Conservation (phyloP, 2,113 vertebrate species). For the Diadophis punctatus region DNA sequence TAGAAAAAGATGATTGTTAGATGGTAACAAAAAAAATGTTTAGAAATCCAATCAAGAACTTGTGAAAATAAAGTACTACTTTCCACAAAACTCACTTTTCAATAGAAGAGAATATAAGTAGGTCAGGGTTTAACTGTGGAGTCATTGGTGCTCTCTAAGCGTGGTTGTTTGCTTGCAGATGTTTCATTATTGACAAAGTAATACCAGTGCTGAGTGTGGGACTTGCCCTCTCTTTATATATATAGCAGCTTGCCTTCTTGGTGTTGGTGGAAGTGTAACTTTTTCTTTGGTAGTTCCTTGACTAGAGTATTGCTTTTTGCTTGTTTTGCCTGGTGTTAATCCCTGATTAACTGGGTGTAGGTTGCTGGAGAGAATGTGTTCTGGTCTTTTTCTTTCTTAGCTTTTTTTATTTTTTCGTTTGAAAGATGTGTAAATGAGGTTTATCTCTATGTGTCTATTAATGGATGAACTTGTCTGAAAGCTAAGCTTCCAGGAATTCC, state of each 20-base stretch:
- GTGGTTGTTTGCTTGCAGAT: background rate
- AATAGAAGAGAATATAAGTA: background rate
- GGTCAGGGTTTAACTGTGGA: background rate
- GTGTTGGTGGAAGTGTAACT: background rate
- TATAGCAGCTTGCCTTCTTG: background rate
- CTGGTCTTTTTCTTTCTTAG: background rate
- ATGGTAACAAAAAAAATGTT: background rate
- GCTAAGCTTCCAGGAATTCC: background rate
- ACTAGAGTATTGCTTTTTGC: background rate
- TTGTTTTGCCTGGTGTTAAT: background rate
- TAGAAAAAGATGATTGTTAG: background rate
- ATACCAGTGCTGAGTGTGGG: background rate
- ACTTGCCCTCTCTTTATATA: background rate
- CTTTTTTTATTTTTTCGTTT: background rate
- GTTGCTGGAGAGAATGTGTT: background rate
- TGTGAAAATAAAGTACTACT: background rate
- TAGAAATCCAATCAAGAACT: background rate
- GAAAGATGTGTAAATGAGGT: background rate
- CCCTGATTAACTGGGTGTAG: background rate
- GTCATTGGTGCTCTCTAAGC: background rate
- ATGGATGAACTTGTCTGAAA: background rate
- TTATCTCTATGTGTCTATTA: background rate
- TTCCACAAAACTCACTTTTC: background rate
- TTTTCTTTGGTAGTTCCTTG: background rate
- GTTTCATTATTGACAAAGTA: background rate